These are phyloP conservation scores for Calcarius ornatus DNA, from an alignment of 2,113 vertebrate genomes.

Conservation along the genomic window DNA sequence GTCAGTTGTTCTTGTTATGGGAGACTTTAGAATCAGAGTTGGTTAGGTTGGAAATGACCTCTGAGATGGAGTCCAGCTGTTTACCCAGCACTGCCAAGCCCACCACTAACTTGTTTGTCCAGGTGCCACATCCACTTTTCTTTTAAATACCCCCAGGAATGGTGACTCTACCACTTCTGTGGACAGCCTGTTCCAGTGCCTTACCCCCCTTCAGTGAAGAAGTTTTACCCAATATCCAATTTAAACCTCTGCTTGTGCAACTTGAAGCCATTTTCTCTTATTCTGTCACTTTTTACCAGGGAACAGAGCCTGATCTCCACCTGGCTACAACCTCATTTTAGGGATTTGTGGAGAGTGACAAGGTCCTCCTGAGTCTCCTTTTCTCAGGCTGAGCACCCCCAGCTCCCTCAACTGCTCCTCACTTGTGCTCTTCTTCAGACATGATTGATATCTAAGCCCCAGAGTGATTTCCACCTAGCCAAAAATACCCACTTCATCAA, in stretches of 20 bases:
- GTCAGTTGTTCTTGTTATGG: neutral
- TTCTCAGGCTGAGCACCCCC: neutral
- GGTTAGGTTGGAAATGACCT: neutral
- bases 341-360: neutral
- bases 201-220: neutral
- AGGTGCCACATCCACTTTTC: neutral
- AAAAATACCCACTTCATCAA: neutral
- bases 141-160: neutral
- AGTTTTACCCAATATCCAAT: neutral
- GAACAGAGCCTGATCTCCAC: neutral
- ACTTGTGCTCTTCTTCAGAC: neutral
- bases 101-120: neutral
- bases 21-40: neutral
- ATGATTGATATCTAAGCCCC: neutral
- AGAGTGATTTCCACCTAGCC: neutral
- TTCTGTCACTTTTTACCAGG: neutral
- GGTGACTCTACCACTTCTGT: neutral
- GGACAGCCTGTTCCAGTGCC: neutral
- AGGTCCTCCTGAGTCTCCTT: neutral
- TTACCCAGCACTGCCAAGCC: neutral
- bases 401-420: neutral
- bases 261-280: neutral
- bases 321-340: neutral
- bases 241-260: neutral
- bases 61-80: fast-evolving